A percentile compares a stretch with the other conserved stretches of the same genome.
These are phyloP conservation scores for Contarinia nasturtii DNA, from an alignment of 1,140 invertebrate genomes.

Conservation along the genomic window DNA sequence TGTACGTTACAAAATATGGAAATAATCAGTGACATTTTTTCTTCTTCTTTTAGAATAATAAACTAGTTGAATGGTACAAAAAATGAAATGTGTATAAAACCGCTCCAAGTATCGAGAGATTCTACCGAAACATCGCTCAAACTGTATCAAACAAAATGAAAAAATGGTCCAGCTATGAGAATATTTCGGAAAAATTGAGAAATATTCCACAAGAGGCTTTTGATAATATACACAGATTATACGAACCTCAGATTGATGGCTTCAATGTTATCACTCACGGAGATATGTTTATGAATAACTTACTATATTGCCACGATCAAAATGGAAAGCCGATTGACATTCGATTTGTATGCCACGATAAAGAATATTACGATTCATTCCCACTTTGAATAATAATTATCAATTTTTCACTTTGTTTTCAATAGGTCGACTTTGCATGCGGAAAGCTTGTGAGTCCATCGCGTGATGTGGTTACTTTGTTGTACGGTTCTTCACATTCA, in stretches of 20 bases:
- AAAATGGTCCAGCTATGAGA: constrained; percentile 7
- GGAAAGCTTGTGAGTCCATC: neutral
- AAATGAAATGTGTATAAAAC: too few species aligned
- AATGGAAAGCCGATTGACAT: constrained; percentile 24
- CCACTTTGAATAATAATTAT: neutral
- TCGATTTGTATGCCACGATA: constrained; percentile 28
- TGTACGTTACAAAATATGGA: neutral
- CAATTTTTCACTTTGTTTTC: neutral
- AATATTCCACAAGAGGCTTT: constrained; percentile 16
- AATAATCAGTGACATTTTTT: too few species aligned
- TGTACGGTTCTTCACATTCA: neutral
- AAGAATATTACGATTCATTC: neutral
- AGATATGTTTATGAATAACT: constrained; percentile 39
- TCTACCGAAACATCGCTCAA: constrained; percentile 5
- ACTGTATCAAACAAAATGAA: constrained; percentile 6
- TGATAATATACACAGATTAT: constrained; percentile 10
- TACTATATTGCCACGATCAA: constrained; percentile 31
- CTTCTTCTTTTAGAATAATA: too few species aligned
- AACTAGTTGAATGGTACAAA: too few species aligned
- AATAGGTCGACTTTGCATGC: neutral
- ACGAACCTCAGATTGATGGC: constrained; percentile 15
- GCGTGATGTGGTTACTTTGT: neutral
- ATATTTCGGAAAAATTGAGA: constrained; percentile 22
- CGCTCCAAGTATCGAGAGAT: too few species aligned
- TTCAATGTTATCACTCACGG: constrained; percentile 39